Percentiles rank a stretch among this genome's conserved stretches.
Conservation (phyloP, 2,113 vertebrate species). For the Miniopterus natalensis region DNA sequence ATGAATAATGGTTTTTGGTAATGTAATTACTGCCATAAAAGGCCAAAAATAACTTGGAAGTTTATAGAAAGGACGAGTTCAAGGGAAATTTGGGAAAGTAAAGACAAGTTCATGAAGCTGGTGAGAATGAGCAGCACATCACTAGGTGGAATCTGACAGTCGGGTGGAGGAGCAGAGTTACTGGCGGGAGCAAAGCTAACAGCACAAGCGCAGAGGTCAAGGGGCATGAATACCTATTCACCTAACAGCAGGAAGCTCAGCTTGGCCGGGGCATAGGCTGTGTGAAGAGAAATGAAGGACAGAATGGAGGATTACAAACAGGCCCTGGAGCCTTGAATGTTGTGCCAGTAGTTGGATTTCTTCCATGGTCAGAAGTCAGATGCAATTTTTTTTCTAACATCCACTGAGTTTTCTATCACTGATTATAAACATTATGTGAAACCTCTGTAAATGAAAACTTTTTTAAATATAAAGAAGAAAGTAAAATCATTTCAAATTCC, state of each 20-base stretch:
- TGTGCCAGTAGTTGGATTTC: not conserved
- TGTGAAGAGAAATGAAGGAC: not conserved
- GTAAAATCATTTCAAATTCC: not conserved
- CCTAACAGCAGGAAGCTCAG: not conserved
- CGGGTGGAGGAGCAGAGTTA: not conserved
- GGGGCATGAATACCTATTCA: not conserved
- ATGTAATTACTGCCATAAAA: not conserved
- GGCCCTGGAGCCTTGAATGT: not conserved
- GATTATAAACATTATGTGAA: not conserved
- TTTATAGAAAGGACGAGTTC: not conserved
- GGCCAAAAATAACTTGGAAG: not conserved
- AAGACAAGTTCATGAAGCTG: not conserved
- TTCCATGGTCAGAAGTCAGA: not conserved
- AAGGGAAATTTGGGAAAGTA: not conserved
- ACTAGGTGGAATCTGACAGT: not conserved
- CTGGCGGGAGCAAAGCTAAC: not conserved
- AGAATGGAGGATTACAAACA: not conserved
- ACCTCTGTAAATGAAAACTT: not conserved
- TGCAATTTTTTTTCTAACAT: not conserved
- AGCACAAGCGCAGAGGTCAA: not conserved
- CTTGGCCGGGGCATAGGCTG: not conserved
- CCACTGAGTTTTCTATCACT: not conserved
- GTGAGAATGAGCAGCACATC: not conserved
- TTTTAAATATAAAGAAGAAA: slow-evolving; percentile 20
- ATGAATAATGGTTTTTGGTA: not conserved